Evolutionary conservation across 2,888 invertebrate genomes (phyloP), one percentile per base, ranked within the genome.

Genomic region (Pristionchus entomophagus): DNA sequence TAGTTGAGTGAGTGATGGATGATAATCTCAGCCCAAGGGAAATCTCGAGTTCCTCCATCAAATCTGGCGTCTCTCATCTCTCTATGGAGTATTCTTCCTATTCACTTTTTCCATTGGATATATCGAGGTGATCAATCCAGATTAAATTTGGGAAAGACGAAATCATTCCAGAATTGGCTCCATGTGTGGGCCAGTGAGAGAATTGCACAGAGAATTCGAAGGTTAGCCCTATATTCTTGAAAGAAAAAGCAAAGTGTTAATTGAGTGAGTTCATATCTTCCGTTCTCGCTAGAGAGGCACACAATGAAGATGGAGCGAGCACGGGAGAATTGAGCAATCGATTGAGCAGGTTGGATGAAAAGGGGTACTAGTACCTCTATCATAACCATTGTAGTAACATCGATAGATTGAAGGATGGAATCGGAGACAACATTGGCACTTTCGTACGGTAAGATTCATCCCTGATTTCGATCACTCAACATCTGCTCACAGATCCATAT

Each of bases 281-380:
- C 19, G 51, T 80, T 38, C 78, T 80, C 32, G 51, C 51, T 2
- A 38, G 51, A 80, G 78, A 80, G 19, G 12, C 51, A 32, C 22
- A 32, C 17, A 51, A 29, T 51, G 49, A 51, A 51, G 78, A 80
- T 19, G 41, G 17, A 29, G 49, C 78, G 78, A 51, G 78, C 26
- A 78, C 49, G 14, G 78, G 78, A 49, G 78, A 80, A 80, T 80
- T 80, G 51, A 80, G 78, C 22, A 80, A 51, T 80, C 51, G 78
- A 80, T 80, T 80, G 32, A 80, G 51, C 78, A 80, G 51, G 78
- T 80, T 22, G 29, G 29, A 32, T 22, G 35, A 19, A 35, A 35
- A 0, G 29, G 14, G 32, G 29, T n/a, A 65, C 32, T 38, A 12
- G 4, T 14, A 32, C 4, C 35, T 35, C 65, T 6, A 65, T 65